Evolutionary conservation across 1,140 invertebrate species (phyloP).

Genomic region (Anagrus nilaparvatae): DNA sequence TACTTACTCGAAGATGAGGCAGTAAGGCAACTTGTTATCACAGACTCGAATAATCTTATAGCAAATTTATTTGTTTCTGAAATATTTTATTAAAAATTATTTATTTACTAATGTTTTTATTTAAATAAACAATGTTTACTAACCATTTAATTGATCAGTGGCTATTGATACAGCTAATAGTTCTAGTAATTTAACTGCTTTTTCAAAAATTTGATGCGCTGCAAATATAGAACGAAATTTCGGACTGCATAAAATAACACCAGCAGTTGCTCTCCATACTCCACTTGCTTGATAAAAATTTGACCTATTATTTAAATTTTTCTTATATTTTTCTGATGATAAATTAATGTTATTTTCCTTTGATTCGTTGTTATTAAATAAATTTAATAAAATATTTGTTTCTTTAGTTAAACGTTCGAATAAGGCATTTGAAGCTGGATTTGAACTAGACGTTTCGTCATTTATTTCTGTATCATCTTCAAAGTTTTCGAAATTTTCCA

Average conservation of each 20-base stretch:
- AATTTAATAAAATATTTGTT: constrained; percentile 30
- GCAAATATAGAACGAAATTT: constrained; percentile 18
- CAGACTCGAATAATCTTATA: constrained; percentile 33
- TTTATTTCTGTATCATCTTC: neutral
- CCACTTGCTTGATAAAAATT: constrained; percentile 32
- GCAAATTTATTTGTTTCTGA: constrained; percentile 36
- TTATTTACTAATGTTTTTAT: neutral
- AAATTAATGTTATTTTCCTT: neutral
- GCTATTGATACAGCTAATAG: constrained; percentile 27
- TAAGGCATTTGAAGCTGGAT: constrained; percentile 42
- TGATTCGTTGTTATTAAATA: neutral
- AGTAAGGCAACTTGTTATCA: constrained; percentile 35
- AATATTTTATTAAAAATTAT: too few species aligned
- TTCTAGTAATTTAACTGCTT: constrained; percentile 25
- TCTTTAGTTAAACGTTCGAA: constrained; percentile 42
- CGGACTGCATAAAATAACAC: constrained; percentile 47
- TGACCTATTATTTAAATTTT: constrained; percentile 13
- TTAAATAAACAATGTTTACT: neutral
- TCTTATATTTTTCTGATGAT: neutral
- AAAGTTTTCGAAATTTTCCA: constrained; percentile 35
- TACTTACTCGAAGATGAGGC: constrained; percentile 6
- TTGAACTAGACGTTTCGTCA: too few species aligned
- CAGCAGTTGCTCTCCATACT: constrained; percentile 49
- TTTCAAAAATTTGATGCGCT: constrained; percentile 12
- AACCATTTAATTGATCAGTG: constrained; percentile 31